A percentile compares a stretch with the other conserved stretches of the same genome.
phyloP scores from a whole-genome alignment of 2,113 vertebrate species.

The Seriola dumerili region DNA sequence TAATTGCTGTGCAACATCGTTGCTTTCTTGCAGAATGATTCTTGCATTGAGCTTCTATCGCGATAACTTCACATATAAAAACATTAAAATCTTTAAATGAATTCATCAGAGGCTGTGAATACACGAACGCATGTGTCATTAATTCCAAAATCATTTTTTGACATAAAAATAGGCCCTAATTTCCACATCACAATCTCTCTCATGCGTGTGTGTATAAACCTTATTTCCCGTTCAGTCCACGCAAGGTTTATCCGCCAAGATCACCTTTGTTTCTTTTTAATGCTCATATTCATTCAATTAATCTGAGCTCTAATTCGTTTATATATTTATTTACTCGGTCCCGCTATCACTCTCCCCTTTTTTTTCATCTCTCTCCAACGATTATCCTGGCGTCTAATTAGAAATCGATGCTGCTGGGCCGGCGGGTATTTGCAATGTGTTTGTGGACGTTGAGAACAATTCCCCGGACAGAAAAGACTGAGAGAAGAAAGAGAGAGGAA shows the following conservation, averaged over 20 bases:
- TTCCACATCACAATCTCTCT: not conserved
- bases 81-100: not conserved
- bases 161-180: not conserved
- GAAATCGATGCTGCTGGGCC: conserved; percentile 90
- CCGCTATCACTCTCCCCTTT: conserved; percentile 79
- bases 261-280: conserved; percentile 80
- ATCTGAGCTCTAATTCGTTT: conserved; percentile 82
- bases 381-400: conserved; percentile 90
- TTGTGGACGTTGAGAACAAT: conserved; percentile 91
- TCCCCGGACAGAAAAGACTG: conserved; percentile 83
- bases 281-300: conserved; percentile 84
- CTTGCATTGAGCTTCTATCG: not conserved
- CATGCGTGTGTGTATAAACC: not conserved
- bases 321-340: conserved; percentile 83
- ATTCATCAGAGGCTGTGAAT: not conserved
- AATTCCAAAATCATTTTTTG: not conserved
- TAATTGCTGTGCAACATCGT: not conserved
- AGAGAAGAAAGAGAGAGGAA: conserved; percentile 78
- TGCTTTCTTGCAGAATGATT: not conserved
- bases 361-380: conserved; percentile 87
- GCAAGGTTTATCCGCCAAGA: conserved; percentile 68
- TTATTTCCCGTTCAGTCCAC: conserved; percentile 64
- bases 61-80: not conserved
- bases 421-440: conserved; percentile 90
- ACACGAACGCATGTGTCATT: not conserved